Conservation (phyloP, 2,797 vertebrate genomes). For the Tapera naevia region DNA sequence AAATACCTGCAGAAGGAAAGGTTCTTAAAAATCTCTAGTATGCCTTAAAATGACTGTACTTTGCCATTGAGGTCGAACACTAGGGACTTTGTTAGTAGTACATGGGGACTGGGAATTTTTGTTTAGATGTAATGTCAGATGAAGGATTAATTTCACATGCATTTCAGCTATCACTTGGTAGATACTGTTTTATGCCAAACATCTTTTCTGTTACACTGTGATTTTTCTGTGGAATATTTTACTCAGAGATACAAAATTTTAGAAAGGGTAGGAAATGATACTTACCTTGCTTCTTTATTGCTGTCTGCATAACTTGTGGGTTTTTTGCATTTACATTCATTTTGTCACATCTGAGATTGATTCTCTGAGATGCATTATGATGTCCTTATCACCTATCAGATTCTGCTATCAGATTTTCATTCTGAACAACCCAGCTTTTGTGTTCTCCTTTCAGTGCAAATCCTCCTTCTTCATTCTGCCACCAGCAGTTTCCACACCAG, state of each 20-base stretch:
- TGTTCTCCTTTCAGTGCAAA: not conserved
- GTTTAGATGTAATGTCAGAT: not conserved
- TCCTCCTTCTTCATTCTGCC: not conserved
- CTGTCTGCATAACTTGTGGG: not conserved
- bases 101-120: not conserved
- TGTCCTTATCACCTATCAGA: not conserved
- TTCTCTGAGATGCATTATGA: not conserved
- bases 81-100: not conserved
- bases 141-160: not conserved
- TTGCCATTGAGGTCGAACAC: not conserved
- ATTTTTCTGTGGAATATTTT: not conserved
- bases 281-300: not conserved
- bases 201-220: not conserved
- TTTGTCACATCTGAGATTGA: slow-evolving; percentile 4
- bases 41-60: not conserved
- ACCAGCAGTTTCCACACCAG: not conserved
- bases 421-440: not conserved
- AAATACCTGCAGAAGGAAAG: not conserved
- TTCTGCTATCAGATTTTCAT: not conserved
- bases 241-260: not conserved
- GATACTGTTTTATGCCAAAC: not conserved
- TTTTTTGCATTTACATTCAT: not conserved
- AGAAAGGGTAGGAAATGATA: slow-evolving; percentile 4
- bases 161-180: not conserved
- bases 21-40: not conserved